Conservation (phyloP, 2,888 invertebrate species). For the Polydrusus cervinus region DNA sequence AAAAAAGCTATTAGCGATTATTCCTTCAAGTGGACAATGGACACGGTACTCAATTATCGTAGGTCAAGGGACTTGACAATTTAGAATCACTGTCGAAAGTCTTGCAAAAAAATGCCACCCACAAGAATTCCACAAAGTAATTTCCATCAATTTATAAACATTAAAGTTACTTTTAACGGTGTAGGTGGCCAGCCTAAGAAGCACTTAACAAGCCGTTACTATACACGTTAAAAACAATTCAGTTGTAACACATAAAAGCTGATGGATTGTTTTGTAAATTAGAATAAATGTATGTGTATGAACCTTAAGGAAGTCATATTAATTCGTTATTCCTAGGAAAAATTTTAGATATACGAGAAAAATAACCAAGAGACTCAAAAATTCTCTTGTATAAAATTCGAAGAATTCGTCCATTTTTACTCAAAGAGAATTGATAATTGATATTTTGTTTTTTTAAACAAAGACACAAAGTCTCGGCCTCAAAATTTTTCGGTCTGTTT, state of each 20-base stretch:
- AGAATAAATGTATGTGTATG: neutral
- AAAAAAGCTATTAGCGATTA: neutral
- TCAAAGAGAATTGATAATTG: too few species aligned
- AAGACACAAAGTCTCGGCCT: too few species aligned
- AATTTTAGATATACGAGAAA: too few species aligned
- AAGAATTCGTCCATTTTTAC: too few species aligned
- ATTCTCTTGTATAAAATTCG: too few species aligned
- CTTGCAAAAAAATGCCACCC: constrained; percentile 19
- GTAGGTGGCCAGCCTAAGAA: constrained; percentile 17
- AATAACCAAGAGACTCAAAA: too few species aligned
- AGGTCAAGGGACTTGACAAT: constrained; percentile 18
- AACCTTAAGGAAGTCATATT: too few species aligned
- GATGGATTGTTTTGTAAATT: constrained; percentile 11
- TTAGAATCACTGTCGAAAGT: constrained; percentile 8
- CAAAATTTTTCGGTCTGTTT: too few species aligned
- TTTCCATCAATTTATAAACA: constrained; percentile 27
- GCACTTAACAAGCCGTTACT: constrained; percentile 17
- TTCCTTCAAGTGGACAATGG: neutral
- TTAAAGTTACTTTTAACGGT: constrained; percentile 5
- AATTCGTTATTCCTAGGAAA: too few species aligned
- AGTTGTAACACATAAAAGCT: neutral
- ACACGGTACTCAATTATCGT: neutral
- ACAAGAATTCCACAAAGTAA: constrained; percentile 19
- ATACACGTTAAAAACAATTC: neutral
- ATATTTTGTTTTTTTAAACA: too few species aligned